These are phyloP conservation scores for Rhinopithecus roxellana DNA, from an alignment of 2,113 vertebrate genomes.

Conservation along the genomic window DNA sequence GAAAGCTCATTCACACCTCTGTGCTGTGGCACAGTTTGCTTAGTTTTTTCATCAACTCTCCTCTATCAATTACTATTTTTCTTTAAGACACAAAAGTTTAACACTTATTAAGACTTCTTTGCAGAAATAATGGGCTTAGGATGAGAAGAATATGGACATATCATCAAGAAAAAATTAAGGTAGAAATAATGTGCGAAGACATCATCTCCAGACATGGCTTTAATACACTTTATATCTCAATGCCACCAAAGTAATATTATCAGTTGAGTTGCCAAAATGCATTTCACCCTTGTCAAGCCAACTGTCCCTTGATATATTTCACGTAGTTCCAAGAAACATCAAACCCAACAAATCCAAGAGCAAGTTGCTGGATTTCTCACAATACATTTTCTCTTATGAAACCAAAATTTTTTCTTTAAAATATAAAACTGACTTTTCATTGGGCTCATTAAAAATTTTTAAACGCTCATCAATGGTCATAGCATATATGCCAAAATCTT, in stretches of 20 bases:
- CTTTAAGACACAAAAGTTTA: background rate
- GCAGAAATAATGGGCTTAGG: background rate
- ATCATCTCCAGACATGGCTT: background rate
- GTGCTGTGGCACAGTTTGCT: background rate
- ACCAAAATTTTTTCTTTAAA: background rate
- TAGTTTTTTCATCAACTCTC: background rate
- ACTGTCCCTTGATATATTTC: background rate
- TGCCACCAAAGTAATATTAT: background rate
- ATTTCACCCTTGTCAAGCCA: background rate
- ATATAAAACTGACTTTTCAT: background rate
- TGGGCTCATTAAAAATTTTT: background rate
- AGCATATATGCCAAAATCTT: background rate
- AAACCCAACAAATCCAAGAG: background rate
- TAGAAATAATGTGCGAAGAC: background rate
- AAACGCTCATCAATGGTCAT: background rate
- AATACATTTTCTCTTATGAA: background rate
- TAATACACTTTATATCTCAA: background rate
- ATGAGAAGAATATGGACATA: background rate
- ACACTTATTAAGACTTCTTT: background rate
- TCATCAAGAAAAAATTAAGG: background rate
- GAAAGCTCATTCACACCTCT: background rate
- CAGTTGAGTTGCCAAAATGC: background rate
- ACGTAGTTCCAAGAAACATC: background rate
- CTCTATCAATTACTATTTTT: background rate
- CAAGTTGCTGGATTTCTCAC: background rate